These are phyloP conservation scores for Phoxinus phoxinus DNA, from an alignment of 2,113 vertebrate genomes.

Conservation along the genomic window DNA sequence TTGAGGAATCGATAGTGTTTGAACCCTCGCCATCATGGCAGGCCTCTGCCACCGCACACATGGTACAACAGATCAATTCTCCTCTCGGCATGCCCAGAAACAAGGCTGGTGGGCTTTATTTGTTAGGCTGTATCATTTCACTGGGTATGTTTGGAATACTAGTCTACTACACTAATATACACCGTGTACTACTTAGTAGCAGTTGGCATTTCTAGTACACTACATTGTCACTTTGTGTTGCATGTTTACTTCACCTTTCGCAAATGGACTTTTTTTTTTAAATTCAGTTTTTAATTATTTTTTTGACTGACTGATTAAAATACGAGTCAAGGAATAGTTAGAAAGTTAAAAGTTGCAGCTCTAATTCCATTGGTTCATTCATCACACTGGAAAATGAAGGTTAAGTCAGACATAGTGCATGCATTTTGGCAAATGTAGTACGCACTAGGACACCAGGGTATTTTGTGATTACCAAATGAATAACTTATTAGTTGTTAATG, in stretches of 20 bases:
- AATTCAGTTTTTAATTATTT: not conserved
- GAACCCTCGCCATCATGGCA: slow-evolving; percentile 48
- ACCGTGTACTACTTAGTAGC: not conserved
- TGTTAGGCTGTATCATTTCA: slow-evolving; percentile 25
- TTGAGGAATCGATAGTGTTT: slow-evolving; percentile 57
- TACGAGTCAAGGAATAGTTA: too few relatives aligned
- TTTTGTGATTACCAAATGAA: not conserved
- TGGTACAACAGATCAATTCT: slow-evolving; percentile 51
- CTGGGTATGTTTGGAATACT: not conserved
- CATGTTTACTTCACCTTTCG: not conserved
- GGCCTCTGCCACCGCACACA: slow-evolving; percentile 35
- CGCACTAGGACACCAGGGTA: too few relatives aligned
- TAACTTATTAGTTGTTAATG: not conserved
- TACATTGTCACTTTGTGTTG: not conserved
- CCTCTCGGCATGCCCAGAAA: slow-evolving; percentile 28
- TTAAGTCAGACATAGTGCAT: too few relatives aligned
- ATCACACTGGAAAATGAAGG: too few relatives aligned
- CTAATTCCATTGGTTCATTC: too few relatives aligned
- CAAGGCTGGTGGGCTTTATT: slow-evolving; percentile 23
- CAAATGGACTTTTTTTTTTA: not conserved
- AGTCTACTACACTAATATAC: not conserved
- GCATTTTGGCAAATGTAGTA: too few relatives aligned
- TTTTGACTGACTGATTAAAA: too few relatives aligned
- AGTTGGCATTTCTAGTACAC: not conserved
- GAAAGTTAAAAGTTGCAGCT: too few relatives aligned